Evolutionary conservation across 2,797 vertebrate genomes (phyloP).

Genomic region (Argentina silus): DNA sequence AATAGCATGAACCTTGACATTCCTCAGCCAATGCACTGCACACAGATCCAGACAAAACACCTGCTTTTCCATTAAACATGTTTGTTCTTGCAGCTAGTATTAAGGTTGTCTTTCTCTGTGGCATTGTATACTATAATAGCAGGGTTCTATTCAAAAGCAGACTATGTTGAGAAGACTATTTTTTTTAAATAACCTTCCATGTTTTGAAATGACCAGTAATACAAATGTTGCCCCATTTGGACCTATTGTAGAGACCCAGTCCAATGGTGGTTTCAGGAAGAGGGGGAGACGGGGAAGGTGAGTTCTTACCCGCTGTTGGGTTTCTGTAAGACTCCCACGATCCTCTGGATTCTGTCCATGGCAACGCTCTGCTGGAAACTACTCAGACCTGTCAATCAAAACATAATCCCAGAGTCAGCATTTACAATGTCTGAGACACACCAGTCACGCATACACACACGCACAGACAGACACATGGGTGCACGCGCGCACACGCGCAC

Average conservation of each 20-base stretch:
- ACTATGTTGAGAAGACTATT: no score
- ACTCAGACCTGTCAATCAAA: slow-evolving; percentile 84
- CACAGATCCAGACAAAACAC: neutral
- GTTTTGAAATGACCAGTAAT: no score
- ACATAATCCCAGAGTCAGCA: slow-evolving; percentile 51
- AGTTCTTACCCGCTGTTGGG: slow-evolving; percentile 87
- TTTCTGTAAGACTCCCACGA: slow-evolving; percentile 90
- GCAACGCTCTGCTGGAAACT: slow-evolving; percentile 95
- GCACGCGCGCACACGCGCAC: neutral
- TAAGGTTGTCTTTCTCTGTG: neutral
- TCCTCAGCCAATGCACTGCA: neutral
- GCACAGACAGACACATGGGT: slow-evolving; percentile 14
- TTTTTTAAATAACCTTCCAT: no score
- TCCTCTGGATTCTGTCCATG: slow-evolving; percentile 94
- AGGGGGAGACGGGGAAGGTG: neutral
- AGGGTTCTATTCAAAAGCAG: neutral
- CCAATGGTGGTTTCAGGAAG: neutral
- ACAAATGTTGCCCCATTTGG: no score
- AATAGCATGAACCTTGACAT: neutral
- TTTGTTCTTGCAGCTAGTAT: neutral
- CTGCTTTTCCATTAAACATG: neutral
- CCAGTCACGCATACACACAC: neutral
- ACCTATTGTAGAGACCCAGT: no score
- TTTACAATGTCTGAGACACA: slow-evolving; percentile 3
- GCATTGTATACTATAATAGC: neutral